Percentiles rank a stretch among this genome's conserved stretches.
Conservation (phyloP, 2,113 vertebrate species). For the Maccullochella peelii region DNA sequence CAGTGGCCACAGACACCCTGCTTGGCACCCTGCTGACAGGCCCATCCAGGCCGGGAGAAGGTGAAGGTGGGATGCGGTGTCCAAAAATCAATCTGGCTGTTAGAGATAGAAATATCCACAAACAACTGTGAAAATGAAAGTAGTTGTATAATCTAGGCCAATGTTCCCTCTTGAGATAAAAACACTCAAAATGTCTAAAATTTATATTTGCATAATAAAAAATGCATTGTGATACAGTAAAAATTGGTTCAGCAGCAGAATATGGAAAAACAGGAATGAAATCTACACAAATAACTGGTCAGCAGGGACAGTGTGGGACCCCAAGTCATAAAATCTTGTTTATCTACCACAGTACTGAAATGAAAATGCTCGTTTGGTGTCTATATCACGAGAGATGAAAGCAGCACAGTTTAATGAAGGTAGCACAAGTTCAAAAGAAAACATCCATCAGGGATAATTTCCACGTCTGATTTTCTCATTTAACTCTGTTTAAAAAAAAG, state of each 20-base stretch:
- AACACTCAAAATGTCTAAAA: conserved; percentile 13
- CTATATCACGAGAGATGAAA: conserved; percentile 36
- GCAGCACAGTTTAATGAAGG: conserved; percentile 26
- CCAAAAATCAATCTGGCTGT: conserved; percentile 31
- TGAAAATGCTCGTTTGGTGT: conserved; percentile 26
- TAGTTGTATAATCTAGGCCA: conserved; percentile 24
- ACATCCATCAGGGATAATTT: conserved; percentile 61
- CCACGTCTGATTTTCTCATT: conserved; percentile 52
- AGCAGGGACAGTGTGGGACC: not conserved
- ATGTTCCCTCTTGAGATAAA: conserved; percentile 15
- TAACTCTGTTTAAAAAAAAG: conserved; percentile 36
- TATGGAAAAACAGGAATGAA: not conserved
- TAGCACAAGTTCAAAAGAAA: conserved; percentile 42
- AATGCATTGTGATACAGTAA: not conserved
- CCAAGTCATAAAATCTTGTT: conserved; percentile 14
- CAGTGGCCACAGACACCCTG: conserved; percentile 66
- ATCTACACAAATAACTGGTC: not conserved
- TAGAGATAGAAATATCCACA: not conserved
- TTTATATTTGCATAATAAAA: conserved; percentile 32
- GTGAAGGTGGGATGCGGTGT: conserved; percentile 16
- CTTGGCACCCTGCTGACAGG: conserved; percentile 67
- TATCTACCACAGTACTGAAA: not conserved
- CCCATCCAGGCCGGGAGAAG: conserved; percentile 61
- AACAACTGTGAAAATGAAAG: conserved; percentile 7
- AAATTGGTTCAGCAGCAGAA: not conserved